These are phyloP conservation scores for Temnothorax curvispinosus DNA, from an alignment of 1,140 invertebrate species.

Conservation along the genomic window DNA sequence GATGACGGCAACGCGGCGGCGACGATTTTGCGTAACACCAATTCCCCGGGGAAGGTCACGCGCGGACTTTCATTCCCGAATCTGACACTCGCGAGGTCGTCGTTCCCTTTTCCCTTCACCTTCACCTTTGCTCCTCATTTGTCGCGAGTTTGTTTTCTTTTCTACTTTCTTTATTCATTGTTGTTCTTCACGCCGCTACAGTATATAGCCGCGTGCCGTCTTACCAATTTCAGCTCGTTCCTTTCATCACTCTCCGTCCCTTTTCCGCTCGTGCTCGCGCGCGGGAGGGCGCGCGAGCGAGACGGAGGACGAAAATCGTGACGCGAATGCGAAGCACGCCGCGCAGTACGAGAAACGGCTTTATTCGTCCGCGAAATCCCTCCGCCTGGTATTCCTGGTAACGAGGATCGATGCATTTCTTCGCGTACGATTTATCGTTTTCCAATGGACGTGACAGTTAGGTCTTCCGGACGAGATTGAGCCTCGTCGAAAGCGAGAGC, in stretches of 20 bases:
- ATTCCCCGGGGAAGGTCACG: too few species aligned
- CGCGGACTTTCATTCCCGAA: background rate
- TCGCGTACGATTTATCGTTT: conserved; percentile 23
- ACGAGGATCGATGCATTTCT: conserved; percentile 18
- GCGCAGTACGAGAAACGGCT: background rate
- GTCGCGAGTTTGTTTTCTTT: background rate
- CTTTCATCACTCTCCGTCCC: background rate
- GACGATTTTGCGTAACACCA: too few species aligned
- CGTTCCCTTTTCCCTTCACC: too few species aligned
- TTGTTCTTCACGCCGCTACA: background rate
- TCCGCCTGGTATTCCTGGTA: background rate
- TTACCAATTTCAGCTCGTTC: too few species aligned
- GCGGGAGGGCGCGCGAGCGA: background rate
- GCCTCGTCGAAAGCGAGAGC: background rate
- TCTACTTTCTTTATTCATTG: background rate
- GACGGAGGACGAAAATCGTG: conserved; percentile 11
- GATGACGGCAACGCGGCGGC: too few species aligned
- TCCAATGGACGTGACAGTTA: background rate
- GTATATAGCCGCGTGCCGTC: too few species aligned
- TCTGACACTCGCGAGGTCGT: background rate
- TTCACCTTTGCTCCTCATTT: background rate
- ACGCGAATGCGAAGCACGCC: background rate
- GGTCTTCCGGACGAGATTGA: background rate
- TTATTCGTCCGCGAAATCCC: conserved; percentile 9
- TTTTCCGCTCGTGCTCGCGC: background rate